These are phyloP conservation scores for Polypterus bichir DNA, from an alignment of 2,113 vertebrate genomes.

Conservation along the genomic window DNA sequence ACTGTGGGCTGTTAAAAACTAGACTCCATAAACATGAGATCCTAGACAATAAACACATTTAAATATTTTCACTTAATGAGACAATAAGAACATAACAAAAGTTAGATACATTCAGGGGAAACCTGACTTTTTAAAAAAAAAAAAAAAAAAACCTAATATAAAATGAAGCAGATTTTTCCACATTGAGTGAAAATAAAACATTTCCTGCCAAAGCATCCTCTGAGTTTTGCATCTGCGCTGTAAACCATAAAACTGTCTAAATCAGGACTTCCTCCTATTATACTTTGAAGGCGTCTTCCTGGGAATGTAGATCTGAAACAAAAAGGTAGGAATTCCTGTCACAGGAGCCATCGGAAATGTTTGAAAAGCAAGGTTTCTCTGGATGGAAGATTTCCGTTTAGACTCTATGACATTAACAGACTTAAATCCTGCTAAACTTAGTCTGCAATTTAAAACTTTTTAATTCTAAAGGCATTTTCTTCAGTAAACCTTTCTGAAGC, in stretches of 20 bases:
- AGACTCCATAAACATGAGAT: not conserved
- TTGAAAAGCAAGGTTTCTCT: slow-evolving; percentile 24
- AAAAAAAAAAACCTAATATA: slow-evolving; percentile 11
- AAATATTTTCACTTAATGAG: slow-evolving; percentile 14
- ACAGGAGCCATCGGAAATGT: slow-evolving; percentile 65
- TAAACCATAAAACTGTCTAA: slow-evolving; percentile 77
- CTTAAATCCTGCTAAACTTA: slow-evolving; percentile 2
- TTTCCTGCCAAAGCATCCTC: slow-evolving; percentile 76
- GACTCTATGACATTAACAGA: slow-evolving; percentile 11
- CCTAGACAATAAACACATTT: not conserved
- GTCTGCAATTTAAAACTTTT: too few species aligned
- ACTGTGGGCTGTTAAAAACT: not conserved
- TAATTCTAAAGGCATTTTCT: too few species aligned
- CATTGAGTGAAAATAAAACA: slow-evolving; percentile 45
- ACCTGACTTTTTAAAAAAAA: not conserved
- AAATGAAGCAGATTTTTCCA: slow-evolving; percentile 48
- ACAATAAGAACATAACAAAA: not conserved
- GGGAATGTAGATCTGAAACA: slow-evolving; percentile 61
- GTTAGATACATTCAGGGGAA: slow-evolving; percentile 7
- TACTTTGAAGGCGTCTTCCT: slow-evolving; percentile 69
- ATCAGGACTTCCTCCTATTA: slow-evolving; percentile 96
- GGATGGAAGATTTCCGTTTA: slow-evolving; percentile 27
- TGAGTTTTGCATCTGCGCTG: slow-evolving; percentile 56
- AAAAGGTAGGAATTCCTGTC: slow-evolving; percentile 79
- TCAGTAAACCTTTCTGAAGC: too few species aligned